Conservation (phyloP, 1,140 invertebrate species). For the Pogonognathellus flavescens region DNA sequence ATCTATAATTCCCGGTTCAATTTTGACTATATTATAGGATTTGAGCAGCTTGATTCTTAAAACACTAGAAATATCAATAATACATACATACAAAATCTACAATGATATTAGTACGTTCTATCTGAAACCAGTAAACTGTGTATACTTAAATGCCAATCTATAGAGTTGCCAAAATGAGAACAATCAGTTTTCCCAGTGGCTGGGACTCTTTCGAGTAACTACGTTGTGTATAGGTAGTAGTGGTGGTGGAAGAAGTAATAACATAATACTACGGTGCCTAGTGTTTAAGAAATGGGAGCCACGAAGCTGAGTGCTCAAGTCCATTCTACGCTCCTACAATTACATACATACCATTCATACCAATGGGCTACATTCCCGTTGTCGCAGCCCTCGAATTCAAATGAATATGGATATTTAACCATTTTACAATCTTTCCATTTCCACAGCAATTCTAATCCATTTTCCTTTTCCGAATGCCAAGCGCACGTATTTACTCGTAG, state of each 20-base stretch:
- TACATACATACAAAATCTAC: not conserved
- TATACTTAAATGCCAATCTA: not conserved
- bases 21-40: not conserved
- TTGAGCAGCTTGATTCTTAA: not conserved
- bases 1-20: constrained; percentile 9
- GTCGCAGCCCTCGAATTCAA: not conserved
- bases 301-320: too few relatives aligned
- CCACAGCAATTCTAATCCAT: constrained; percentile 30
- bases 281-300: too few relatives aligned
- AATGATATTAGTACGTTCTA: not conserved
- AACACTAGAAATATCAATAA: not conserved
- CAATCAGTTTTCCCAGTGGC: not conserved
- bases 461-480: constrained; percentile 20
- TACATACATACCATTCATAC: too few relatives aligned
- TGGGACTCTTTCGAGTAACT: too few relatives aligned
- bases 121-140: too few relatives aligned
- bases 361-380: too few relatives aligned
- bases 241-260: too few relatives aligned
- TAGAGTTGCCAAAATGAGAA: not conserved
- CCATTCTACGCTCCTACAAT: too few relatives aligned
- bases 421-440: constrained; percentile 44
- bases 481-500: not conserved
- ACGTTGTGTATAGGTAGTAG: too few relatives aligned
- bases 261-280: too few relatives aligned
- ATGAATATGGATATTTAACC: constrained; percentile 26